These are phyloP conservation scores for Todus mexicanus DNA, from an alignment of 2,797 vertebrate species.

Conservation along the genomic window DNA sequence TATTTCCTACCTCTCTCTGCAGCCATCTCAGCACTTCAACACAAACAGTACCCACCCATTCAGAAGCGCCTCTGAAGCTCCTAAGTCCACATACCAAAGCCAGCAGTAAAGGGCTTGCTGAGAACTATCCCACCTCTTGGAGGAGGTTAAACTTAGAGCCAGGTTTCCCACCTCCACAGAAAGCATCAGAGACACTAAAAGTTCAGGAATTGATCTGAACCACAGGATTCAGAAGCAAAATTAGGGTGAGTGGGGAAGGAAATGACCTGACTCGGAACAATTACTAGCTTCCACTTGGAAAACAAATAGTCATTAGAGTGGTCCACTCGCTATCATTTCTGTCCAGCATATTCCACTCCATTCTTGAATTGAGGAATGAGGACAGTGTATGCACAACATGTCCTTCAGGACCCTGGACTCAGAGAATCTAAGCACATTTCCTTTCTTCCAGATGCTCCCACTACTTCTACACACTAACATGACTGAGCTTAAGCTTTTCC, in stretches of 20 bases:
- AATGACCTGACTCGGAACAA: neutral
- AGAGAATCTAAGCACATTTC: neutral
- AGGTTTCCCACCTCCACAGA: neutral
- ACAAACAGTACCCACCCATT: neutral
- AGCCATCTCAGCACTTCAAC: neutral
- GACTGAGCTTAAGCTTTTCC: neutral
- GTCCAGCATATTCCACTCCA: neutral
- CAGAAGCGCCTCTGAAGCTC: neutral
- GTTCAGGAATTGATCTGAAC: neutral
- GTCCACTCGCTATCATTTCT: neutral
- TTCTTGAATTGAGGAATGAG: neutral
- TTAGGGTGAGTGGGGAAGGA: neutral
- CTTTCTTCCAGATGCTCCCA: neutral
- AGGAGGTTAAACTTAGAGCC: neutral
- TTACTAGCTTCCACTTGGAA: neutral
- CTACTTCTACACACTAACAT: neutral
- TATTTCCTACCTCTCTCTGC: neutral
- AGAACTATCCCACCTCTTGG: neutral
- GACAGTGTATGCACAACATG: neutral
- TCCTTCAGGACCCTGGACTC: neutral
- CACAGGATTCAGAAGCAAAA: neutral
- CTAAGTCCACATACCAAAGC: neutral
- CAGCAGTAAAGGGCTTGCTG: neutral
- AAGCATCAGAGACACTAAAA: neutral
- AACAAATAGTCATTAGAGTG: neutral